A percentile compares a stretch with the other conserved stretches of the same genome.
phyloP scores from a whole-genome alignment of 2,888 invertebrate genomes.

The Dryomyza anilis region DNA sequence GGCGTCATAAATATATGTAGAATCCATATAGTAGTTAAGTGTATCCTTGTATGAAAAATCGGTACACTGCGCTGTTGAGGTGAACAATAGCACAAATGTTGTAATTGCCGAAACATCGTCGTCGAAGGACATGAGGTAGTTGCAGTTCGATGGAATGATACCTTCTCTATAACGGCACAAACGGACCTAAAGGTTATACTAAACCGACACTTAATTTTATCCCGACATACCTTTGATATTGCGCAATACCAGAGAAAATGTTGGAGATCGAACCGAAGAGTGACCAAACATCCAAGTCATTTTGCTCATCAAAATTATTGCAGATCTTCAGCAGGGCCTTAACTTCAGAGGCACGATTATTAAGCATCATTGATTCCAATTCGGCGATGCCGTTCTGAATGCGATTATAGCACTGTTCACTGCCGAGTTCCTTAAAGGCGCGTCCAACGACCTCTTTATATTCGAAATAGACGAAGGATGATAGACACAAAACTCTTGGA shows the following conservation, averaged over 20 bases:
- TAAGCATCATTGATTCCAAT: constrained; percentile 48
- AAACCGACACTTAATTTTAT: no score
- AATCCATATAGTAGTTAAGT: constrained; percentile 39
- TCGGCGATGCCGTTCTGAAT: constrained; percentile 53
- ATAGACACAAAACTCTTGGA: not conserved
- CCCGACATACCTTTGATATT: constrained; percentile 48
- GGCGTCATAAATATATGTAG: constrained; percentile 35
- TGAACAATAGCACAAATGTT: constrained; percentile 39
- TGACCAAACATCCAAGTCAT: constrained; percentile 53
- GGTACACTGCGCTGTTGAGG: constrained; percentile 38
- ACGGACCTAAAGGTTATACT: no score
- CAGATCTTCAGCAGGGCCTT: constrained; percentile 54
- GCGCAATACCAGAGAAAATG: constrained; percentile 50
- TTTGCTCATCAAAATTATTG: constrained; percentile 48
- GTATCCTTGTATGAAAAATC: constrained; percentile 45
- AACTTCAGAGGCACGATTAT: constrained; percentile 46
- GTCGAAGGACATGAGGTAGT: constrained; percentile 40
- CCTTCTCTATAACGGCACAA: constrained; percentile 39
- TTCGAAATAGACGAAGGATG: constrained; percentile 40
- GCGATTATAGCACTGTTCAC: constrained; percentile 53
- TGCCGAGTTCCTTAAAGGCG: constrained; percentile 49
- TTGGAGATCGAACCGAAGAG: constrained; percentile 54
- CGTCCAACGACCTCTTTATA: constrained; percentile 57
- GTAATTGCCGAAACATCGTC: constrained; percentile 50
- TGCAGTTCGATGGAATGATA: constrained; percentile 43